Conservation (phyloP, 2,113 vertebrate genomes). For the Equus przewalskii region DNA sequence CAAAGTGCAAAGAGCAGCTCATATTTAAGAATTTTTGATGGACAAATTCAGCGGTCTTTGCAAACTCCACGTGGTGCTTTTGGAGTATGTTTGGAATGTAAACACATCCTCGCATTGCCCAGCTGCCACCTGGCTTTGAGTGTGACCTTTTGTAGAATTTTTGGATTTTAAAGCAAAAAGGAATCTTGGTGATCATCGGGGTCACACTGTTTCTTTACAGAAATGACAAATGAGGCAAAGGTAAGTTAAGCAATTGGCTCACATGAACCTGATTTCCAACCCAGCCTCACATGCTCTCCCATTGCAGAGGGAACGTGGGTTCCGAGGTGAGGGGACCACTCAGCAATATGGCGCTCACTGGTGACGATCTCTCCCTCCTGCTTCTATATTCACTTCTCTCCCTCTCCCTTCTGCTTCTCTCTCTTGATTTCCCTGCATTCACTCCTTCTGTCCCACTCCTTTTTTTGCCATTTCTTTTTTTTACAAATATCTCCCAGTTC, state of each 20-base stretch:
- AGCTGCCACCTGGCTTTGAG: constrained; percentile 57
- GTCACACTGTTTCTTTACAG: background rate
- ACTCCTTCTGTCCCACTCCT: background rate
- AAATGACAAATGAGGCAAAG: background rate
- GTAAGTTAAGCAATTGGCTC: background rate
- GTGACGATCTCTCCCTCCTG: background rate
- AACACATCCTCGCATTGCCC: constrained; percentile 54
- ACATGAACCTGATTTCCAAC: background rate
- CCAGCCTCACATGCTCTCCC: background rate
- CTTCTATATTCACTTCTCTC: background rate
- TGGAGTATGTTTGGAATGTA: constrained; percentile 73
- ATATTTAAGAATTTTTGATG: constrained; percentile 22
- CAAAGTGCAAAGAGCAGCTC: constrained; percentile 51
- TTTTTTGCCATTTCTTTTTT: background rate
- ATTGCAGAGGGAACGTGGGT: background rate
- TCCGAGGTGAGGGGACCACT: too few relatives aligned
- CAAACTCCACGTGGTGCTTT: constrained; percentile 58
- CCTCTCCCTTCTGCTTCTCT: background rate
- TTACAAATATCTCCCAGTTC: background rate
- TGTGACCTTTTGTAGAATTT: constrained; percentile 62
- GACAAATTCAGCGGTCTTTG: constrained; percentile 40
- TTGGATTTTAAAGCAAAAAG: constrained; percentile 17
- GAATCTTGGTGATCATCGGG: background rate
- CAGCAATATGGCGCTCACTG: background rate
- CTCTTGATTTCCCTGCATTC: background rate